These are phyloP conservation scores for Empidonax alnorum DNA, from an alignment of 2,113 vertebrate genomes.

Conservation along the genomic window DNA sequence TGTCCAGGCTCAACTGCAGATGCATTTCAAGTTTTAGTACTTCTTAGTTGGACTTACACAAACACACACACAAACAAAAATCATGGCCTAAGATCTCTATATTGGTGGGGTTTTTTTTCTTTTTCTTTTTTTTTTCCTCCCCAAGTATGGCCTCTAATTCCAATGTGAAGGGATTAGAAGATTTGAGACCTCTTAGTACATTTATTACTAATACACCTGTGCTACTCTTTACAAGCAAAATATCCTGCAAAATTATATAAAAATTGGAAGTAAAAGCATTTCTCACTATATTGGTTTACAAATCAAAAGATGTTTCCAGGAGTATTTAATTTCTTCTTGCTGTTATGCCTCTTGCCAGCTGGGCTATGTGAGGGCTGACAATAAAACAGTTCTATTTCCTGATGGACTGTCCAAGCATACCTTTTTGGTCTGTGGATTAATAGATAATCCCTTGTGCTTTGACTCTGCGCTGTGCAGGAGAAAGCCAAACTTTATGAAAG, in stretches of 20 bases:
- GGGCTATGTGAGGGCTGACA: background rate
- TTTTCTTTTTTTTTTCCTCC: background rate
- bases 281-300: background rate
- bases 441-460: constrained; percentile 28
- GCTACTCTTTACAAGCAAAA: constrained; percentile 32
- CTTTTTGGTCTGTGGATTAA: constrained; percentile 27
- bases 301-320: constrained; percentile 21
- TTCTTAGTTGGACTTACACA: background rate
- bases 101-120: accelerated
- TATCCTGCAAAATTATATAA: background rate
- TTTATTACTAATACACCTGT: constrained; percentile 8
- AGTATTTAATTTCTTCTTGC: constrained; percentile 8
- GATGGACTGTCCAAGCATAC: constrained; percentile 21
- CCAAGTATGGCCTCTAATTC: background rate
- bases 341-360: constrained; percentile 28
- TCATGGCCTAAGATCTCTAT: background rate
- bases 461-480: background rate
- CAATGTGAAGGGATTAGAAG: background rate
- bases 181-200: constrained; percentile 2
- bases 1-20: background rate
- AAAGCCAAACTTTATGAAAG: constrained; percentile 11
- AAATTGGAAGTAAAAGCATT: constrained; percentile 19
- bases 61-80: background rate
- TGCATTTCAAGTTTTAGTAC: background rate
- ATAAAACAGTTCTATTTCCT: constrained; percentile 9